Evolutionary conservation across 1,140 invertebrate genomes (phyloP).

Genomic region (Episyrphus balteatus): DNA sequence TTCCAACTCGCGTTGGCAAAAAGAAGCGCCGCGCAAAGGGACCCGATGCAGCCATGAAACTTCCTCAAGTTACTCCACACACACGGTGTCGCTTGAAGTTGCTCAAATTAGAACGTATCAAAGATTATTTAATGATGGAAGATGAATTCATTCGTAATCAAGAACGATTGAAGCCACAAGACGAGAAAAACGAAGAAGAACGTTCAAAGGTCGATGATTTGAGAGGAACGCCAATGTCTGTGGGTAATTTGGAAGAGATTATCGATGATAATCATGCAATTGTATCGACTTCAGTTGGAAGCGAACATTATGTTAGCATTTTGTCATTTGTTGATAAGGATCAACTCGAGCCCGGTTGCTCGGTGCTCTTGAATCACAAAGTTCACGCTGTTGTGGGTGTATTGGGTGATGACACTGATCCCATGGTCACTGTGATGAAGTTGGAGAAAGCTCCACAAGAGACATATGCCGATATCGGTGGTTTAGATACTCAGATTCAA

Average conservation of each 20-base stretch:
- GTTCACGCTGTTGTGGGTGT: slow-evolving; percentile 99
- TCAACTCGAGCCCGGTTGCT: slow-evolving; percentile 97
- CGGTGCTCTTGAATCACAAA: slow-evolving; percentile 97
- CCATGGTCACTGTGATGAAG: slow-evolving; percentile 99
- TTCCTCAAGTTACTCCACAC: slow-evolving; percentile 95
- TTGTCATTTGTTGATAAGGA: slow-evolving; percentile 99
- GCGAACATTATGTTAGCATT: slow-evolving; percentile 99
- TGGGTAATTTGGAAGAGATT: slow-evolving; percentile 98
- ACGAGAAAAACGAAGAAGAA: slow-evolving; percentile 98
- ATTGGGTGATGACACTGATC: slow-evolving; percentile 97
- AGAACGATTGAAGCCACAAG: slow-evolving; percentile 94
- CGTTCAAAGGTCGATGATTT: slow-evolving; percentile 96
- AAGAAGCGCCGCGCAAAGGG: slow-evolving; percentile 91
- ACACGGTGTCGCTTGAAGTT: slow-evolving; percentile 92
- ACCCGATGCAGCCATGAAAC: slow-evolving; percentile 93
- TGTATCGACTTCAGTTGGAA: slow-evolving; percentile 98
- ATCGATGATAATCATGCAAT: slow-evolving; percentile 99
- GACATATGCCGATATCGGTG: slow-evolving; percentile 99
- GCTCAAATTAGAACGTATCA: slow-evolving; percentile 93
- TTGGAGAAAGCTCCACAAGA: slow-evolving; percentile 99
- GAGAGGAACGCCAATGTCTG: slow-evolving; percentile 98
- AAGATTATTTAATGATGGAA: slow-evolving; percentile 98
- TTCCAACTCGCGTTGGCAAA: slow-evolving; percentile 96
- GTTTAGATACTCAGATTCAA: slow-evolving; percentile 98
- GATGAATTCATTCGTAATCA: slow-evolving; percentile 99